Conservation (phyloP, 2,113 vertebrate genomes). For the Halcyon malimbica region DNA sequence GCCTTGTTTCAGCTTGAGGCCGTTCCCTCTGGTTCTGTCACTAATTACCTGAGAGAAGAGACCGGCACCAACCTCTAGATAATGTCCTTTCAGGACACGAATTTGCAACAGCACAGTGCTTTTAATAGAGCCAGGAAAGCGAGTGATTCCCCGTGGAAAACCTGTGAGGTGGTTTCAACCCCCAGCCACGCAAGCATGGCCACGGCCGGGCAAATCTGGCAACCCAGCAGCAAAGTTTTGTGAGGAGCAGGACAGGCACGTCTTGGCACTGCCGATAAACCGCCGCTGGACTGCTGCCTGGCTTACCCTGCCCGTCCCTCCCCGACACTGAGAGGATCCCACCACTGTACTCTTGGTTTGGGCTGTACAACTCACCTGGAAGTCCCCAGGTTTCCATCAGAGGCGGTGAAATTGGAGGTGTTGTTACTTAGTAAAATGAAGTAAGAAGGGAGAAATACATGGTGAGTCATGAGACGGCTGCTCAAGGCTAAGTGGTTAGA, state of each 20-base stretch:
- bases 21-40: too few species aligned
- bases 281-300: neutral
- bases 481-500: neutral
- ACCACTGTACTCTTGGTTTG: neutral
- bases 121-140: neutral
- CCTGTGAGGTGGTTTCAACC: neutral
- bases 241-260: neutral
- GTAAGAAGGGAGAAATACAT: neutral
- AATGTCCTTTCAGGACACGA: accelerated
- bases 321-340: neutral
- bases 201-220: neutral
- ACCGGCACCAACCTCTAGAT: too few species aligned
- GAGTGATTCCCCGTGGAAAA: neutral
- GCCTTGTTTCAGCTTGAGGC: too few species aligned
- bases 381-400: neutral
- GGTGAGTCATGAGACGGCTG: accelerated
- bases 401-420: neutral
- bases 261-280: neutral
- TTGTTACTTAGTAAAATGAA: neutral
- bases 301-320: neutral
- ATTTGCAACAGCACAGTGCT: neutral
- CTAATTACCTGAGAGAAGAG: too few species aligned
- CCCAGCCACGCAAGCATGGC: neutral
- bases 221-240: neutral
- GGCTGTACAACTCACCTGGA: accelerated